Percentiles rank a stretch among this genome's conserved stretches.
Conservation (phyloP, 2,113 vertebrate species). For the Tychaedon coryphoeus region DNA sequence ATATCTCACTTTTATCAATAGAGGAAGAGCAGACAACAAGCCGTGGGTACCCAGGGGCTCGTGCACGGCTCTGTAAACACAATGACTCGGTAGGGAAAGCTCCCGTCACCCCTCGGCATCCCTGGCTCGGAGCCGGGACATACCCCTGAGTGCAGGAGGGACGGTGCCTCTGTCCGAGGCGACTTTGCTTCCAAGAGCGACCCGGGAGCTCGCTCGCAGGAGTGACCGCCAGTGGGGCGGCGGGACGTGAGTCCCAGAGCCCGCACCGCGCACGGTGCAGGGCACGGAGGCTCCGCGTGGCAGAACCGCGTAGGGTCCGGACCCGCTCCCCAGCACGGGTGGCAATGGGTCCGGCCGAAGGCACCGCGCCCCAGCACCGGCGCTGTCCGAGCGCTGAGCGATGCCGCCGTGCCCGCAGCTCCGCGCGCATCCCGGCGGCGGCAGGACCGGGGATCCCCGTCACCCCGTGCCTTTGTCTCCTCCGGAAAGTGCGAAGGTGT, state of each 20-base stretch:
- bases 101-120: background rate
- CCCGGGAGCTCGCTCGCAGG: background rate
- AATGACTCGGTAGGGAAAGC: background rate
- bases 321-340: background rate
- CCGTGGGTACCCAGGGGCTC: background rate
- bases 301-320: background rate
- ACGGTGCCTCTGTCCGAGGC: background rate
- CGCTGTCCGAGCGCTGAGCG: background rate
- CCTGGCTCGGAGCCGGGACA: background rate
- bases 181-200: background rate
- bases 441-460: background rate
- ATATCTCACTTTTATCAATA: background rate
- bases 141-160: fast-evolving
- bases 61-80: background rate
- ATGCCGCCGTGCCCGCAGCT: background rate
- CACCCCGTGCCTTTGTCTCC: background rate
- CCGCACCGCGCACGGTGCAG: background rate
- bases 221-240: background rate
- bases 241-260: background rate
- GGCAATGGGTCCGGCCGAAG: background rate
- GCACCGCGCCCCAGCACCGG: background rate
- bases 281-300: background rate
- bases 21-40: background rate
- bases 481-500: background rate
- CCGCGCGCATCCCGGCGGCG: background rate